phyloP scores from a whole-genome alignment of 2,113 vertebrate species.

The Leptodactylus fuscus region DNA sequence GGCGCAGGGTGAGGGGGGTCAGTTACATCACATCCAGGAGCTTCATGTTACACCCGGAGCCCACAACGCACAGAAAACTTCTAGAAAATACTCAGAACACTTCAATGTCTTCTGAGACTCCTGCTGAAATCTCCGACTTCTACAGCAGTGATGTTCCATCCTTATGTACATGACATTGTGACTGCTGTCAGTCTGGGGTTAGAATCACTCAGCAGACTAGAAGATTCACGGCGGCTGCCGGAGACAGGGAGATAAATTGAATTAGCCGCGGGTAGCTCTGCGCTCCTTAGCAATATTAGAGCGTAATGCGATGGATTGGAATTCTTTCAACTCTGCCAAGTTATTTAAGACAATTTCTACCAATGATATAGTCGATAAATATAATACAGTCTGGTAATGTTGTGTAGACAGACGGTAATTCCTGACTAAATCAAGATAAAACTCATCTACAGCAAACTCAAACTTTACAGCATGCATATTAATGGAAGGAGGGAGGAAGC shows the following conservation, averaged over 20 bases:
- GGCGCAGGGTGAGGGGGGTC: no score
- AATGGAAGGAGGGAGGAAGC: neutral
- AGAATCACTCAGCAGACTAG: neutral
- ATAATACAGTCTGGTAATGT: neutral
- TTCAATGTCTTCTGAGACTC: no score
- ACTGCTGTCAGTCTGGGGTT: neutral
- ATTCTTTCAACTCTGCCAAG: constrained; percentile 9
- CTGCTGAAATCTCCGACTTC: no score
- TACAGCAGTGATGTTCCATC: no score
- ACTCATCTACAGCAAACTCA: constrained; percentile 3
- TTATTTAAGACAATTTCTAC: constrained; percentile 31
- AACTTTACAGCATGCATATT: neutral
- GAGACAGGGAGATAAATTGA: constrained; percentile 4
- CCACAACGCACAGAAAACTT: no score
- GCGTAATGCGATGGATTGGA: constrained; percentile 10
- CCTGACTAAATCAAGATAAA: constrained; percentile 10
- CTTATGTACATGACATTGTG: no score
- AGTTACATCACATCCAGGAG: no score
- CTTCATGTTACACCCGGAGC: no score
- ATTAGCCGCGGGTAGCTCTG: neutral
- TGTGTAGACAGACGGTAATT: constrained; percentile 13
- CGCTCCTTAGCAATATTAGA: neutral
- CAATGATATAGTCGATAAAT: constrained; percentile 11
- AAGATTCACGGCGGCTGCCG: neutral
- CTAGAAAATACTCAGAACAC: no score